Percentiles rank a stretch among this genome's conserved stretches.
Conservation (phyloP, 2,113 vertebrate species). For the Haliaeetus leucogaster region DNA sequence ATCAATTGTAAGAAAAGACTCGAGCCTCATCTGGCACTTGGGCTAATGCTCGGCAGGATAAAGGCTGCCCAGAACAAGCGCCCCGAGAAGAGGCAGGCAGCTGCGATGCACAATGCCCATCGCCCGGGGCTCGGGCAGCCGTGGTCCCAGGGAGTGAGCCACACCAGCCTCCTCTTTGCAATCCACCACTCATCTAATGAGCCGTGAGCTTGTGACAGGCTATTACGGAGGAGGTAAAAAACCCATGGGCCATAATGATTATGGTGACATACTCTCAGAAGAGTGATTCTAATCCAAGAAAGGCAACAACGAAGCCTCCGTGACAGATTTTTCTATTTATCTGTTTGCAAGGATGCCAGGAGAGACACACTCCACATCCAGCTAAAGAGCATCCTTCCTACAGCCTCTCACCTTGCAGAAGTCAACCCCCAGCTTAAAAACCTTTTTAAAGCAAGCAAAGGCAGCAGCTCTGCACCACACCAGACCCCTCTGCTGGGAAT, state of each 20-base stretch:
- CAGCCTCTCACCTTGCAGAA: neutral
- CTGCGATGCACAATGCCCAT: neutral
- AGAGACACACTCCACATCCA: fast-evolving
- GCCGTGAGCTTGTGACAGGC: neutral
- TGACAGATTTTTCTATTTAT: neutral
- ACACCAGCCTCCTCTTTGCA: neutral
- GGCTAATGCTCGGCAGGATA: neutral
- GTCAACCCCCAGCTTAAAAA: neutral
- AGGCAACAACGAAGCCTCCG: neutral
- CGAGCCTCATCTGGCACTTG: neutral
- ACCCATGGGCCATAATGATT: neutral
- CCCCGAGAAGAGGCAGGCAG: neutral
- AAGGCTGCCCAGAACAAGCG: neutral
- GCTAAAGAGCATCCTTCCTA: neutral
- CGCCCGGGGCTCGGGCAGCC: neutral
- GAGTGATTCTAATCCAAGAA: neutral
- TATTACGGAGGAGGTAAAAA: neutral
- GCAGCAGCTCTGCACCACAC: neutral
- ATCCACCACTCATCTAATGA: neutral
- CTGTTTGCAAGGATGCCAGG: neutral
- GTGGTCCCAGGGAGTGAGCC: neutral
- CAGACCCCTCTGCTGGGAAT: neutral
- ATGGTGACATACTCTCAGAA: neutral
- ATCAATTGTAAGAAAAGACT: fast-evolving
- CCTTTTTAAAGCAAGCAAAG: neutral